Percentiles rank a stretch among this genome's conserved stretches.
These are phyloP conservation scores for Pseudoatta argentina DNA, from an alignment of 1,140 invertebrate genomes.

Conservation along the genomic window DNA sequence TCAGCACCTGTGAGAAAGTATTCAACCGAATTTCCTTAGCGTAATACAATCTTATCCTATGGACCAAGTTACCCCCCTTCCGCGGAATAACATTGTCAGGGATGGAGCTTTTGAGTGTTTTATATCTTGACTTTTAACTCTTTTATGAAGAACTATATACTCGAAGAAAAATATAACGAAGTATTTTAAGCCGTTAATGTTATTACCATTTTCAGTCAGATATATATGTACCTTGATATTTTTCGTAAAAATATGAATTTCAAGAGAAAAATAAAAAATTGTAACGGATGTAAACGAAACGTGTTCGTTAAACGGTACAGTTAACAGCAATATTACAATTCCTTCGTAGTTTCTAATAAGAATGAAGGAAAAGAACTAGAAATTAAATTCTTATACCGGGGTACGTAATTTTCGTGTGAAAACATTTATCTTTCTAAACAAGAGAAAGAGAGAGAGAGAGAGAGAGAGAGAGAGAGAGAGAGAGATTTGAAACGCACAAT, in stretches of 20 bases:
- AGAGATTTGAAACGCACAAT: conserved; percentile 34
- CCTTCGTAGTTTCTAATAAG: background rate
- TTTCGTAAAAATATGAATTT: background rate
- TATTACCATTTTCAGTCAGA: conserved; percentile 8
- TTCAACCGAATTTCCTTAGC: conserved; percentile 38
- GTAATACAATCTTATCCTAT: conserved; percentile 57
- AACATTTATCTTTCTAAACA: conserved; percentile 20
- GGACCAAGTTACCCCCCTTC: conserved; percentile 49
- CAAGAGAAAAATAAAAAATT: background rate
- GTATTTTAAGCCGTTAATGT: background rate
- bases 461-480: background rate
- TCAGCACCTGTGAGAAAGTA: conserved; percentile 55
- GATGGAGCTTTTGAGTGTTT: conserved; percentile 53
- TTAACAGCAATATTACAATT: background rate
- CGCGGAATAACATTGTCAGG: conserved; percentile 47
- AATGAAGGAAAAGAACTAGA: background rate
- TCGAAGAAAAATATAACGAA: conserved; percentile 10
- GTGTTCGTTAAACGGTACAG: background rate
- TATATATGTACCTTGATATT: background rate
- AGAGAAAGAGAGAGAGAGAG: background rate
- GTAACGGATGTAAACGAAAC: background rate
- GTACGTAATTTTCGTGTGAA: background rate
- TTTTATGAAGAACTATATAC: conserved; percentile 35
- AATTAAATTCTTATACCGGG: conserved; percentile 6
- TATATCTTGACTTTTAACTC: conserved; percentile 46